These are phyloP conservation scores for Crotalus helleri DNA, from an alignment of 2,113 vertebrate genomes.

Conservation along the genomic window DNA sequence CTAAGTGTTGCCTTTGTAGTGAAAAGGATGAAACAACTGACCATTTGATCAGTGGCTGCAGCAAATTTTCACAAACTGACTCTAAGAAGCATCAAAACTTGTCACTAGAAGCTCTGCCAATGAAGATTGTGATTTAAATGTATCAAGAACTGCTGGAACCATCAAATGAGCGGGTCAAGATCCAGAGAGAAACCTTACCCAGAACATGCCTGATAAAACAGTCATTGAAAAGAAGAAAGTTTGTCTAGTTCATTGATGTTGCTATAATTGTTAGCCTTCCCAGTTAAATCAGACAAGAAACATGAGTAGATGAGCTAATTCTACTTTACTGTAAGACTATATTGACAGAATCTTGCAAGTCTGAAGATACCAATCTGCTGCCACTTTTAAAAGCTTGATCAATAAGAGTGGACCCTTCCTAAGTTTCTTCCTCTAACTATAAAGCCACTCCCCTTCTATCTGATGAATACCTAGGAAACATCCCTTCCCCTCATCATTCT, in stretches of 20 bases:
- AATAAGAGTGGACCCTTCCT: neutral
- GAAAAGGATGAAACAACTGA: neutral
- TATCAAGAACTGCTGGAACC: neutral
- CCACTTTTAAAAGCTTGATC: neutral
- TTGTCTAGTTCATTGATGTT: neutral
- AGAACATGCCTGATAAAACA: neutral
- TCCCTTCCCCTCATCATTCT: neutral
- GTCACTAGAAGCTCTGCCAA: neutral
- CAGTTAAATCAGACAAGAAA: neutral
- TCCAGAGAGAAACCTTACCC: neutral
- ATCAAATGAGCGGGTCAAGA: neutral
- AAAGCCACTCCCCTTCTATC: neutral
- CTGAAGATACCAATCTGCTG: neutral
- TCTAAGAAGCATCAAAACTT: neutral
- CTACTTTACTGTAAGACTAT: neutral
- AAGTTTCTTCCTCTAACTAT: neutral
- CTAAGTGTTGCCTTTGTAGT: neutral
- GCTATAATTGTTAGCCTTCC: neutral
- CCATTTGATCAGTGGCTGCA: neutral
- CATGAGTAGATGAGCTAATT: neutral
- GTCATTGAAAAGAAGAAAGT: neutral
- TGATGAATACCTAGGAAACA: neutral
- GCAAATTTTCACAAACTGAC: neutral
- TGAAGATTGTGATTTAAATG: neutral
- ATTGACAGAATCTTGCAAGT: neutral